Conservation (phyloP, 1,140 invertebrate species). For the Cotesia chilonis region DNA sequence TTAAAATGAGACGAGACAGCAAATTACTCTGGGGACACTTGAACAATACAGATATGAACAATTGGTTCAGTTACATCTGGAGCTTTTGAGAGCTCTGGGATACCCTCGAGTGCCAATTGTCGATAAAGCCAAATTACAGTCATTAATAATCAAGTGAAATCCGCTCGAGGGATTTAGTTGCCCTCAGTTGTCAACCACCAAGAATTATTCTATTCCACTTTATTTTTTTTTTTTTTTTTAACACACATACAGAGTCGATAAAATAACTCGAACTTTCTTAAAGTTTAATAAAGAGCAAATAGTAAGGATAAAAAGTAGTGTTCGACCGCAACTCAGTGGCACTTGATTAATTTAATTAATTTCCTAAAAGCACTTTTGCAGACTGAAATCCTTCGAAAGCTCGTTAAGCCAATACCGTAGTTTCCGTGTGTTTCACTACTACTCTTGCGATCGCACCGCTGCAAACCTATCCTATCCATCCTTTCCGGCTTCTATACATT, state of each 20-base stretch:
- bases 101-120: constrained; percentile 45
- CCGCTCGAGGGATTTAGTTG: constrained; percentile 23
- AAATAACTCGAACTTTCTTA: background rate
- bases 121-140: constrained; percentile 48
- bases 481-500: background rate
- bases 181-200: constrained; percentile 9
- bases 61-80: background rate
- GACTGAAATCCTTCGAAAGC: constrained; percentile 32
- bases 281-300: background rate
- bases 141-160: constrained; percentile 46
- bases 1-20: constrained; percentile 44
- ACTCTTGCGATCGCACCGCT: background rate
- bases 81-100: constrained; percentile 16
- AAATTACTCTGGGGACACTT: constrained; percentile 43
- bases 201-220: background rate
- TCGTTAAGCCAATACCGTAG: constrained; percentile 24
- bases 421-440: constrained; percentile 13
- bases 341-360: constrained; percentile 56
- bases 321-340: constrained; percentile 8
- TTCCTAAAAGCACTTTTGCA: constrained; percentile 43
- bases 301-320: constrained; percentile 8
- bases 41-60: constrained; percentile 25
- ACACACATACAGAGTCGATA: no score
- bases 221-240: background rate
- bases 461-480: background rate